phyloP scores from a whole-genome alignment of 2,888 invertebrate species.

The Ophion obscuratus region DNA sequence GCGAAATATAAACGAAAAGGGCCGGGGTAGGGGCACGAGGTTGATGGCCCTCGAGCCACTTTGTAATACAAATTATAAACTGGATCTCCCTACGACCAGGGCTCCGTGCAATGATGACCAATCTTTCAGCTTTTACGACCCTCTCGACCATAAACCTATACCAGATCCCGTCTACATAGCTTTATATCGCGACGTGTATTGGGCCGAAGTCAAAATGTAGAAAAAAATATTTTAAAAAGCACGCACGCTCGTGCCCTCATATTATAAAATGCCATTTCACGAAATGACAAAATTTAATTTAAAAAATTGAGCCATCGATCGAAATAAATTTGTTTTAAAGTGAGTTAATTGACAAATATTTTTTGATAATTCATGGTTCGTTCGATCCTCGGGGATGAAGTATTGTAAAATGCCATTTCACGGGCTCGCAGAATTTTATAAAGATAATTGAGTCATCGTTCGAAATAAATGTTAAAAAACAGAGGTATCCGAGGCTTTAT shows the following conservation, averaged over 20 bases:
- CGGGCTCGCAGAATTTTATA: too few species aligned
- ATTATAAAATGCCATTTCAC: too few species aligned
- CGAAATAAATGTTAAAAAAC: background rate
- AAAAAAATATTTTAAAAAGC: background rate
- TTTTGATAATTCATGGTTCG: too few species aligned
- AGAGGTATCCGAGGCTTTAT: background rate
- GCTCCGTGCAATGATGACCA: conserved; percentile 14
- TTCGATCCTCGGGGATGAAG: too few species aligned
- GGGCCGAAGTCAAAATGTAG: background rate
- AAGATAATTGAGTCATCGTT: too few species aligned
- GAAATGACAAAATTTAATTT: too few species aligned
- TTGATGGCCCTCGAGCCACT: conserved; percentile 30
- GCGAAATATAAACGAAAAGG: conserved; percentile 2
- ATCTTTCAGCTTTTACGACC: conserved; percentile 36
- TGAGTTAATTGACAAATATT: too few species aligned
- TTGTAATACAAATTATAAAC: conserved; percentile 56
- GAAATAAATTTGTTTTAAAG: too few species aligned
- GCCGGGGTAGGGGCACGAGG: background rate
- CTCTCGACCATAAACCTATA: conserved; percentile 5
- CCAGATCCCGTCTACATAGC: background rate
- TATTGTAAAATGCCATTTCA: too few species aligned
- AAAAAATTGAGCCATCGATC: too few species aligned
- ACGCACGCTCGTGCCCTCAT: background rate
- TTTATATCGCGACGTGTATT: conserved; percentile 29
- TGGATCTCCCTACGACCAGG: background rate